Evolutionary conservation across 1,140 invertebrate species (phyloP), one percentile per base, ranked within the genome.

Genomic region (Lucilia sericata): DNA sequence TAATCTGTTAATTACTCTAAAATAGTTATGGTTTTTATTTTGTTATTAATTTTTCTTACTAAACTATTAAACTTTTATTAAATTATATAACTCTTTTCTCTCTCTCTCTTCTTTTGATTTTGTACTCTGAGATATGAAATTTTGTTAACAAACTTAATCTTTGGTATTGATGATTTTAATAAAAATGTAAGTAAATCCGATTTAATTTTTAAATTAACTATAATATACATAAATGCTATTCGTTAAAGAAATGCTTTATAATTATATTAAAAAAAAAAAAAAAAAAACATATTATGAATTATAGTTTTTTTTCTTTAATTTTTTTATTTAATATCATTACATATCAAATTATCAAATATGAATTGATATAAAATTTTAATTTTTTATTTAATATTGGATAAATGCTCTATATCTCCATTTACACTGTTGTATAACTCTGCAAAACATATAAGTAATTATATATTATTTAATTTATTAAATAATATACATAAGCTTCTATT

Each of bases 41-140:
- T n/a, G 12, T 76, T 34, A 30, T 49, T 49, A 49, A 55, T 7
- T 25, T 65, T 21, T 82, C 47, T 82, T 42, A 7, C 42, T 42
- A 42, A 7, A 3, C 42, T 42, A 55, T 55, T 55, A 1, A 55
- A 55, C 9, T 14, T 82, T 17, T 70, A 70, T 42, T 30, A 65
- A 82, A 34, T 82, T 42, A 70, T 60, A 34, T 70, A 34, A 30
- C n/a, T 70, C n/a, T 65, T 74, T 36, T 82, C 34, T 82, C 34
- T 82, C n/a, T 82, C 82, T 82, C n/a, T 82, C 82, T 82, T 60
- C 51, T 51, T 82, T 82, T 74, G 47, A 55, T 34, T 65, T 74
- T 60, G 49, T 55, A 76, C 34, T 70, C 65, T 70, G 65, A 70
- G 65, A 70, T 21, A 10, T 70, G n/a, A 70, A 70, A 21, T 21